These are phyloP conservation scores for Leptopterna dolabrata DNA, from an alignment of 2,888 invertebrate genomes.

Conservation along the genomic window DNA sequence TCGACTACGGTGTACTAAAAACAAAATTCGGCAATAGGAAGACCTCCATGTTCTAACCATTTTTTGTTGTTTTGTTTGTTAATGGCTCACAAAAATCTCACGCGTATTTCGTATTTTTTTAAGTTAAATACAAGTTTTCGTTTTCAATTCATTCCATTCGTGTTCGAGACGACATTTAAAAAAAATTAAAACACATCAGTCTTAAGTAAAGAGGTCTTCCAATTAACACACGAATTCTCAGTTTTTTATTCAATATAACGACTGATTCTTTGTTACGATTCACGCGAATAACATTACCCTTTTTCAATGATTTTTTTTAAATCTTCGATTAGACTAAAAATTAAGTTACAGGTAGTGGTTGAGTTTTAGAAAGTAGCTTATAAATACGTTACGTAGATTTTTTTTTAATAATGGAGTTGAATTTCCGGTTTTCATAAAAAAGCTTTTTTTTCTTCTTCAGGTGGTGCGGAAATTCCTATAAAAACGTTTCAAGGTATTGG, in stretches of 20 bases:
- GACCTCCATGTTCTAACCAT: not conserved
- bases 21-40: not conserved
- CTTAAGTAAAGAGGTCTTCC: conserved; percentile 30
- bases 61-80: too few relatives aligned
- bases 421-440: not conserved
- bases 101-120: not conserved
- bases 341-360: not conserved
- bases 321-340: not conserved
- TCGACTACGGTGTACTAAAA: too few relatives aligned
- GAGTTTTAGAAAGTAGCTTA: not conserved
- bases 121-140: not conserved
- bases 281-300: not conserved
- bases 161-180: not conserved
- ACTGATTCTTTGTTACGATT: not conserved
- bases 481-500: not conserved
- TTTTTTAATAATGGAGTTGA: not conserved
- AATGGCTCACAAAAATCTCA: not conserved
- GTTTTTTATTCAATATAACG: not conserved
- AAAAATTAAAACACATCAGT: conserved; percentile 3
- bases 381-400: not conserved
- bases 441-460: not conserved
- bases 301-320: not conserved
- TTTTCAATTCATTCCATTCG: not conserved
- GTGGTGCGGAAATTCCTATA: not conserved
- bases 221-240: not conserved